Conservation (phyloP, 2,113 vertebrate genomes). For the Grammomys dolichurus region DNA sequence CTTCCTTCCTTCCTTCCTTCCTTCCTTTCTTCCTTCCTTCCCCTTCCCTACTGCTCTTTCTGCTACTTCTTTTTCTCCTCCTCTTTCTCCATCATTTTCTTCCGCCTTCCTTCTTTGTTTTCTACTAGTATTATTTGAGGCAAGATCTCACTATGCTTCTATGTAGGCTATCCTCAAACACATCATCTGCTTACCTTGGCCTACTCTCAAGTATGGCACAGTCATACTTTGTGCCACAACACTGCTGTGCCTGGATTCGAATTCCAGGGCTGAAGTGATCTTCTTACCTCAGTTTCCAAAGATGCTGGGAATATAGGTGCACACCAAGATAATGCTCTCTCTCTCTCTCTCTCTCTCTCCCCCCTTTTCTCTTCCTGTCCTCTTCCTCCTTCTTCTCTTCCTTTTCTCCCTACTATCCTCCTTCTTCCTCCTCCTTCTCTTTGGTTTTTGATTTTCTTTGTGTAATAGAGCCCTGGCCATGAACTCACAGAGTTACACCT, state of each 20-base stretch:
- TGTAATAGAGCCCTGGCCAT: no score
- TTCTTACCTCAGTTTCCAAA: background rate
- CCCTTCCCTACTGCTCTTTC: background rate
- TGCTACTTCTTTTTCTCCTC: no score
- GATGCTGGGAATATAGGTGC: background rate
- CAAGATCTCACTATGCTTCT: background rate
- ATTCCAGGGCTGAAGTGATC: background rate
- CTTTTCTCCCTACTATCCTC: background rate
- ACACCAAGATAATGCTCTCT: no score
- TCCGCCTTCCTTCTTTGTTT: background rate
- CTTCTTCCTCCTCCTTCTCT: background rate
- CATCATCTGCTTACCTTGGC: no score
- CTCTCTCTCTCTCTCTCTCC: no score
- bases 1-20: background rate
- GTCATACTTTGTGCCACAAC: background rate
- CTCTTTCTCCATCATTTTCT: no score
- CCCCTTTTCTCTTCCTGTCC: no score
- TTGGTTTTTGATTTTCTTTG: no score
- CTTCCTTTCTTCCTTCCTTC: no score
- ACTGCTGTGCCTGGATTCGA: background rate
- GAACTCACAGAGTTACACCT: no score
- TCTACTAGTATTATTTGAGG: background rate
- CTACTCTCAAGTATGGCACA: background rate
- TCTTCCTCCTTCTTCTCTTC: no score
- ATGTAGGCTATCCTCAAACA: background rate